Percentiles rank a stretch among this genome's conserved stretches.
phyloP scores from a whole-genome alignment of 2,888 invertebrate genomes.

The Himalopsyche japonica region DNA sequence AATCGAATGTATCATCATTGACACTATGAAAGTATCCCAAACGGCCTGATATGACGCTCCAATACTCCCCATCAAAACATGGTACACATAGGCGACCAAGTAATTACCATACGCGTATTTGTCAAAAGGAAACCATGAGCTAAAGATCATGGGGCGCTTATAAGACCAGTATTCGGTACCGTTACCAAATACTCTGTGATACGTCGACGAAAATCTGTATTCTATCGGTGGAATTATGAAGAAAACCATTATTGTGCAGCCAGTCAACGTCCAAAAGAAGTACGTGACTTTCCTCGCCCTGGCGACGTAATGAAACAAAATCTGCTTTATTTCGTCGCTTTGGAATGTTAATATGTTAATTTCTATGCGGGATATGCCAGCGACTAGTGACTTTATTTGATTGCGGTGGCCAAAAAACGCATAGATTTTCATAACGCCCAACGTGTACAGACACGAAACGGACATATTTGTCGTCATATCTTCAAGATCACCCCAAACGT shows the following conservation, averaged over 20 bases:
- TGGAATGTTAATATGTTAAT: conserved; percentile 12
- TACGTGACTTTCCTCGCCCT: conserved; percentile 6
- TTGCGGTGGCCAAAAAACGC: conserved; percentile 9
- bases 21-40: conserved; percentile 52
- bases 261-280: conserved; percentile 20
- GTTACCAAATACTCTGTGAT: conserved; percentile 15
- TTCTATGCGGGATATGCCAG: conserved; percentile 9
- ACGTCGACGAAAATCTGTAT: conserved; percentile 23
- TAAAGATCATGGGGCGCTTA: conserved; percentile 25
- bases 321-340: not conserved
- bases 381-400: conserved; percentile 14
- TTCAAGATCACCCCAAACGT: conserved; percentile 29
- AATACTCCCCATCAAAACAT: conserved; percentile 49
- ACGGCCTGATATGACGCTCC: conserved; percentile 52
- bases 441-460: conserved; percentile 15
- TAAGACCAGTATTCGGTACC: conserved; percentile 29
- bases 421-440: conserved; percentile 22
- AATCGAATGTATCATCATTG: conserved; percentile 52
- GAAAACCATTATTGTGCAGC: conserved; percentile 12
- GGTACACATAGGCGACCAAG: conserved; percentile 43
- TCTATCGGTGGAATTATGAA: conserved; percentile 25
- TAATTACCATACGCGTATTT: conserved; percentile 24
- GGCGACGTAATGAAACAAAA: not conserved
- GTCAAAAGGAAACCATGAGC: conserved; percentile 40
- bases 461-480: conserved; percentile 29